These are phyloP conservation scores for Euwallacea fornicatus DNA, from an alignment of 1,140 invertebrate genomes.

Conservation along the genomic window DNA sequence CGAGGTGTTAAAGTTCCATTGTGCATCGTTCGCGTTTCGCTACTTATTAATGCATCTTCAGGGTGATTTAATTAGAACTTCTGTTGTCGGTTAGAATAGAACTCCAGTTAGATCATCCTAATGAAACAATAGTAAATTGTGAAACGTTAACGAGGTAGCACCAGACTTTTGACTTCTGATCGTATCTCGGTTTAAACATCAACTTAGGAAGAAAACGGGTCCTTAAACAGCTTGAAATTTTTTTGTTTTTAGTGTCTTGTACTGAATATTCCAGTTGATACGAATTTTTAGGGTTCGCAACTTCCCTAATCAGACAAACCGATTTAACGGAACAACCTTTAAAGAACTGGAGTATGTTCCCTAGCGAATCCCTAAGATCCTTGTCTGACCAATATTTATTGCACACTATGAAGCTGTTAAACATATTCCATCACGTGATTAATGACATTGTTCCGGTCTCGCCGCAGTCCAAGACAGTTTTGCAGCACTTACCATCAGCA, in stretches of 20 bases:
- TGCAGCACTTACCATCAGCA: constrained; percentile 55
- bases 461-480: constrained; percentile 59
- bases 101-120: too few relatives aligned
- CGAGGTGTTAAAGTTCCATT: too few relatives aligned
- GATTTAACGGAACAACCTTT: constrained; percentile 23
- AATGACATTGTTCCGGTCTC: constrained; percentile 69
- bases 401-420: constrained; percentile 70
- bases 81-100: too few relatives aligned
- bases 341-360: constrained; percentile 59
- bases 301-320: constrained; percentile 27
- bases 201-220: too few relatives aligned
- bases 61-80: too few relatives aligned
- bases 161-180: constrained; percentile 15
- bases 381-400: constrained; percentile 65
- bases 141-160: constrained; percentile 1
- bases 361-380: constrained; percentile 53
- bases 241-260: too few relatives aligned
- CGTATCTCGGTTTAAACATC: too few relatives aligned
- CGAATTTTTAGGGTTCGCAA: constrained; percentile 24
- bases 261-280: too few relatives aligned
- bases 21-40: too few relatives aligned
- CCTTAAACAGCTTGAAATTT: too few relatives aligned
- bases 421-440: constrained; percentile 75
- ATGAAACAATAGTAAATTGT: background rate
- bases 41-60: too few relatives aligned